These are phyloP conservation scores for Dipus sagitta DNA, from an alignment of 2,797 vertebrate genomes.

Conservation along the genomic window DNA sequence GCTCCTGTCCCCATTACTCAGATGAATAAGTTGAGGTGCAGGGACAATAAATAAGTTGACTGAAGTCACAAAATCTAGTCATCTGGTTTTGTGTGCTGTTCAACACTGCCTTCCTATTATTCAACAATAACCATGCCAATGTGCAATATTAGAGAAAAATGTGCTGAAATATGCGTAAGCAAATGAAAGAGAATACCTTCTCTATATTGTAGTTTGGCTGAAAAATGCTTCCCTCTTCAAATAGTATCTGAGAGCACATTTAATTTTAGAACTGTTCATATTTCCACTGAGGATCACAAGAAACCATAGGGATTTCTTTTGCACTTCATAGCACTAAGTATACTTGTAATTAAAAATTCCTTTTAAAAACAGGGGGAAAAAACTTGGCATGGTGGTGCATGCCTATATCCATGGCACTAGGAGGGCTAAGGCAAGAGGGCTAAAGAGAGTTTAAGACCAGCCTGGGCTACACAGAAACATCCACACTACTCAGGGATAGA, in stretches of 20 bases:
- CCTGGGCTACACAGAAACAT: background rate
- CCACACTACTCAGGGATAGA: background rate
- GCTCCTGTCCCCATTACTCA: background rate
- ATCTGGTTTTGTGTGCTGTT: accelerated
- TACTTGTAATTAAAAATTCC: background rate
- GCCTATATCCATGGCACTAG: background rate
- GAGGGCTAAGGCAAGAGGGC: background rate
- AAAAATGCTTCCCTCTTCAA: background rate
- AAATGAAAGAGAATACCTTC: background rate
- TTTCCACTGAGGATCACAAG: background rate
- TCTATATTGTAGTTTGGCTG: background rate
- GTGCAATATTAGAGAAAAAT: background rate
- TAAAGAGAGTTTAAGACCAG: background rate
- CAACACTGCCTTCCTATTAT: background rate
- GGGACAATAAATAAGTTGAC: background rate
- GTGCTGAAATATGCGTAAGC: background rate
- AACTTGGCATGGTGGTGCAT: no score
- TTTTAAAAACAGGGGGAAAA: background rate
- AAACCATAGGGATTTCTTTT: background rate
- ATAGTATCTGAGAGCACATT: background rate
- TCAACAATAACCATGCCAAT: background rate
- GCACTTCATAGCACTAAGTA: slow-evolving; percentile 3
- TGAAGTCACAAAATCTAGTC: background rate
- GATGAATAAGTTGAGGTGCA: background rate
- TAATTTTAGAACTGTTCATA: slow-evolving; percentile 44